Percentiles rank a stretch among this genome's conserved stretches.
Evolutionary conservation across 2,888 invertebrate genomes (phyloP).

Genomic region (Chymomyza fuscimana): DNA sequence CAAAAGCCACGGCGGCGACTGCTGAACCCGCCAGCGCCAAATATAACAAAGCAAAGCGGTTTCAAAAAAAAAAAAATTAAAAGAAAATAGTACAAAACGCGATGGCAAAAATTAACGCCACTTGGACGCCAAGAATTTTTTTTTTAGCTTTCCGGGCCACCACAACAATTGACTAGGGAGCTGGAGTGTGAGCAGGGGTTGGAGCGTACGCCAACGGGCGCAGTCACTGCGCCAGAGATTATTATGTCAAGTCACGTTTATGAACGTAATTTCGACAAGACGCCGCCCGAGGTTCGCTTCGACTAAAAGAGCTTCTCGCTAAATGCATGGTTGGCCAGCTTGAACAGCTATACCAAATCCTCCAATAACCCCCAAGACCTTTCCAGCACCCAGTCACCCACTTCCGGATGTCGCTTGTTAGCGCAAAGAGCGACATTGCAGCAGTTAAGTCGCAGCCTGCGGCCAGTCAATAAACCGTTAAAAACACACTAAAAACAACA

Average conservation of each 20-base stretch:
- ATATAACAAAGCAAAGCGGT: slow-evolving; percentile 24
- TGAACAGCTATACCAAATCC: neutral
- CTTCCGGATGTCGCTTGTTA: slow-evolving; percentile 58
- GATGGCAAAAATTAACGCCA: slow-evolving; percentile 63
- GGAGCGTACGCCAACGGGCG: slow-evolving; percentile 49
- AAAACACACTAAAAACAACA: slow-evolving; percentile 58
- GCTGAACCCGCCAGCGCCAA: slow-evolving; percentile 45
- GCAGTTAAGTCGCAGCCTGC: slow-evolving; percentile 69
- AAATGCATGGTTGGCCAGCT: slow-evolving; percentile 15
- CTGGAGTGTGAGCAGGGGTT: slow-evolving; percentile 3
- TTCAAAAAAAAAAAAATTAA: slow-evolving; percentile 40
- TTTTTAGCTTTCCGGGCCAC: slow-evolving; percentile 8
- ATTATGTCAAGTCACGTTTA: slow-evolving; percentile 80
- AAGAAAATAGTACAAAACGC: slow-evolving; percentile 39
- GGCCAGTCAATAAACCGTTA: slow-evolving; percentile 76
- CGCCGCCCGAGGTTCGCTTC: neutral
- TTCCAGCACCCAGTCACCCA: slow-evolving; percentile 19
- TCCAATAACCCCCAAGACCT: neutral
- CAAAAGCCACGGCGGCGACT: slow-evolving; percentile 18
- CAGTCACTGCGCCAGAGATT: slow-evolving; percentile 65
- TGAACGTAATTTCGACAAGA: slow-evolving; percentile 75
- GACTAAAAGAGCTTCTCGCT: neutral
- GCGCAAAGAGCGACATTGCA: slow-evolving; percentile 55
- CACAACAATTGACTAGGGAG: slow-evolving; percentile 5
- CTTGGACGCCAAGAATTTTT: slow-evolving; percentile 38